These are phyloP conservation scores for Silurus glanis DNA, from an alignment of 2,113 vertebrate genomes.

Conservation along the genomic window DNA sequence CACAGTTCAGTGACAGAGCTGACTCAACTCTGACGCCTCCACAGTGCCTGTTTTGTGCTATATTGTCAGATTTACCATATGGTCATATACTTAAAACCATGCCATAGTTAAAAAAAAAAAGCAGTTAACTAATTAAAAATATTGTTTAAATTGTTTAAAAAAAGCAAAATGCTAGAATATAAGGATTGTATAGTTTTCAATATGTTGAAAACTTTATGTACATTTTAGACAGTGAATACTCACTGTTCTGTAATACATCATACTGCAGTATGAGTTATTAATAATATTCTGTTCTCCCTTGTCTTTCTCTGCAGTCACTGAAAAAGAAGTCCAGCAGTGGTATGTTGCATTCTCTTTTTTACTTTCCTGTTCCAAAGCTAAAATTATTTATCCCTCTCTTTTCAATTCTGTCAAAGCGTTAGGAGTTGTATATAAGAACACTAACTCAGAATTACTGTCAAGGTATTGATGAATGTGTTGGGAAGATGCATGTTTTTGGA, in stretches of 20 bases:
- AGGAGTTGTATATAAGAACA: background rate
- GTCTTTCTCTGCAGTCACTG: slow-evolving; percentile 54
- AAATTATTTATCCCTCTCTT: background rate
- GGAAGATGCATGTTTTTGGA: slow-evolving; percentile 17
- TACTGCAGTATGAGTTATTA: slow-evolving; percentile 9
- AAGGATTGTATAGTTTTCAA: background rate
- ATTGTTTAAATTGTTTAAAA: background rate
- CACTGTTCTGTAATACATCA: background rate
- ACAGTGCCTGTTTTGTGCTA: background rate
- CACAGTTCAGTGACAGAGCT: slow-evolving; percentile 21
- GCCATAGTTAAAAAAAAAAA: background rate
- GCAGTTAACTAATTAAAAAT: background rate
- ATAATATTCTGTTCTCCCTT: slow-evolving; percentile 2
- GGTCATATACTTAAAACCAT: background rate
- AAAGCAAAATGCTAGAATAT: background rate
- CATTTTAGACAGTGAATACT: background rate
- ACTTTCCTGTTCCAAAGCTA: slow-evolving; percentile 2
- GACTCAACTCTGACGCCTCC: slow-evolving; percentile 37
- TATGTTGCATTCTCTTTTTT: slow-evolving; percentile 35
- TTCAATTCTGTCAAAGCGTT: background rate
- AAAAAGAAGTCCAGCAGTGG: slow-evolving; percentile 60
- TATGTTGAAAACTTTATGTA: background rate
- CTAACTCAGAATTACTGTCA: background rate
- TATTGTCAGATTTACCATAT: background rate
- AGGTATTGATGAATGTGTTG: background rate